Conservation (phyloP, 2,113 vertebrate species). For the Bungarus multicinctus region DNA sequence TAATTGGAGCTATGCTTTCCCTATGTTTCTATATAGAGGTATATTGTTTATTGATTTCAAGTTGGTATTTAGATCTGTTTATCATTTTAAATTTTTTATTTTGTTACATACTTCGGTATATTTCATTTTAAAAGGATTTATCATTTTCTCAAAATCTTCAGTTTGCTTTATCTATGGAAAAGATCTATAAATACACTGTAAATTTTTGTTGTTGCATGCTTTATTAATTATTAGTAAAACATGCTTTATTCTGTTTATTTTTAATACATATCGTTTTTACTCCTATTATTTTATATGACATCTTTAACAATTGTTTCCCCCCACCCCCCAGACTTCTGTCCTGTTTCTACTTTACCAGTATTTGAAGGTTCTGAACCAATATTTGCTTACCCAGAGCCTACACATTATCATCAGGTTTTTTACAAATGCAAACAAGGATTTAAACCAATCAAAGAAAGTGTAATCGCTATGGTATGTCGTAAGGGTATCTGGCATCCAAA, state of each 20-base stretch:
- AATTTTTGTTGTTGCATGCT: neutral
- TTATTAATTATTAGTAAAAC: neutral
- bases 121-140: neutral
- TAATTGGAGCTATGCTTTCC: neutral
- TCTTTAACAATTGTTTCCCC: neutral
- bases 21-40: neutral
- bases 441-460: neutral
- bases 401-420: neutral
- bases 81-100: neutral
- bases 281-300: neutral
- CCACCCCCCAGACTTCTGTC: neutral
- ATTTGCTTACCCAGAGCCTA: neutral
- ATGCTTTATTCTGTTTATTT: neutral
- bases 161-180: neutral
- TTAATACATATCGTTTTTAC: neutral
- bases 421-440: neutral
- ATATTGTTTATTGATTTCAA: neutral
- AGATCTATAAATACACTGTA: neutral
- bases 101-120: neutral
- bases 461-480: fast-evolving
- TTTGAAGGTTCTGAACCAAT: neutral
- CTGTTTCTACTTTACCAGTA: neutral
- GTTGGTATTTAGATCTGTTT: neutral
- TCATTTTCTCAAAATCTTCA: neutral
- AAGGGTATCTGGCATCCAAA: neutral